Conservation (phyloP, 2,113 vertebrate genomes). For the Lanius ludovicianus region DNA sequence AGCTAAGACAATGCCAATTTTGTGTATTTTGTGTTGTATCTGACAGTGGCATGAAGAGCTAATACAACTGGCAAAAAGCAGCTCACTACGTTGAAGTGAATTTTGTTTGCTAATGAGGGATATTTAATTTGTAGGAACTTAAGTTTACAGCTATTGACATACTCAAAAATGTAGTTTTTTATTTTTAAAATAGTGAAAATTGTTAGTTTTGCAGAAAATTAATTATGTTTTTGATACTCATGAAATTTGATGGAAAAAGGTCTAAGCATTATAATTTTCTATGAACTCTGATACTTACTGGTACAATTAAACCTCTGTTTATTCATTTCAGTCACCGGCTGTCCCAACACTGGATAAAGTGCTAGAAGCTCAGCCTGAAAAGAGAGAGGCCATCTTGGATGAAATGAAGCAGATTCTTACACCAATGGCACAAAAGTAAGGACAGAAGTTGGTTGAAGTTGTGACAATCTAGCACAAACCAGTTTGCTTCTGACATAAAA, state of each 20-base stretch:
- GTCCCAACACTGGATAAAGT: slow-evolving; percentile 87
- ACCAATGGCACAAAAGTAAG: slow-evolving; percentile 95
- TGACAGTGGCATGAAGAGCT: background rate
- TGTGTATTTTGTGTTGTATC: background rate
- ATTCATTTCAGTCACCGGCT: slow-evolving; percentile 77
- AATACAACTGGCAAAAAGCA: background rate
- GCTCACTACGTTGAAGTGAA: background rate
- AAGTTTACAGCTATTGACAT: background rate
- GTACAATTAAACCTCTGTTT: background rate
- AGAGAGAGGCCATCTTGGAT: slow-evolving; percentile 84
- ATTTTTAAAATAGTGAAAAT: background rate
- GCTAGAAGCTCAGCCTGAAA: slow-evolving; percentile 81
- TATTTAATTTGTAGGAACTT: background rate
- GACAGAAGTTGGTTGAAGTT: background rate
- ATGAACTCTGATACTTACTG: background rate
- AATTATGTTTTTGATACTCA: background rate
- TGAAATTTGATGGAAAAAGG: background rate
- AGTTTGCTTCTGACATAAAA: background rate
- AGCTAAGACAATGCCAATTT: background rate
- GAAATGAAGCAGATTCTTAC: slow-evolving; percentile 94
- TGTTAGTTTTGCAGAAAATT: background rate
- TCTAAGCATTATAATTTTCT: background rate
- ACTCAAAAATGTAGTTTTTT: background rate
- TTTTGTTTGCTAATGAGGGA: background rate
- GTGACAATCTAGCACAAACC: background rate